A percentile compares a stretch with the other conserved stretches of the same genome.
These are phyloP conservation scores for Galerucella nymphaeae DNA, from an alignment of 2,888 invertebrate genomes.

Conservation along the genomic window DNA sequence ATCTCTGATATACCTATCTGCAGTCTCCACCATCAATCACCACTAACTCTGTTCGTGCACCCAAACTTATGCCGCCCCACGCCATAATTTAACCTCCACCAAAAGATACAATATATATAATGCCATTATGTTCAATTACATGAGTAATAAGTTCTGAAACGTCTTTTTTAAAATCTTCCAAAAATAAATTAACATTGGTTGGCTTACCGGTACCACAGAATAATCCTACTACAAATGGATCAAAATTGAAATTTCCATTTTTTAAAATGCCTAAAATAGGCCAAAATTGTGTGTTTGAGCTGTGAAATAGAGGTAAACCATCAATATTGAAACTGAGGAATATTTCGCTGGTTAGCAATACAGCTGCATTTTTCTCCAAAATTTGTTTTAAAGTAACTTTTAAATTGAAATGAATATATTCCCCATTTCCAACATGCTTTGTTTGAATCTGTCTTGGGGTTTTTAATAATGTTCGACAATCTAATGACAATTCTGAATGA, in stretches of 20 bases:
- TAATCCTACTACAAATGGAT: slow-evolving; percentile 33
- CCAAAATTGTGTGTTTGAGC: slow-evolving; percentile 30
- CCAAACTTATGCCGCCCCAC: too few relatives aligned
- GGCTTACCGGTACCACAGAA: slow-evolving; percentile 33
- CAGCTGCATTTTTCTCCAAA: slow-evolving; percentile 1
- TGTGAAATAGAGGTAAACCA: too few relatives aligned
- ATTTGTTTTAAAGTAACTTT: slow-evolving; percentile 10
- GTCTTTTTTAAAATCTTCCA: slow-evolving; percentile 22
- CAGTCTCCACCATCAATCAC: too few relatives aligned
- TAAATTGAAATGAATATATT: slow-evolving; percentile 26
- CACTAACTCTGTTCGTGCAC: too few relatives aligned
- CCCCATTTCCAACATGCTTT: slow-evolving; percentile 13
- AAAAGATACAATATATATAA: slow-evolving; percentile 24
- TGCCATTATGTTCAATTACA: slow-evolving; percentile 24
- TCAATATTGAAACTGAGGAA: not conserved
- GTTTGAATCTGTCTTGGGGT: slow-evolving; percentile 22
- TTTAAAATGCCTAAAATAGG: slow-evolving; percentile 38
- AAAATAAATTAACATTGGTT: slow-evolving; percentile 19
- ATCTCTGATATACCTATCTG: too few relatives aligned
- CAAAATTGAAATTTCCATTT: slow-evolving; percentile 15
- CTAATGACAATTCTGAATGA: slow-evolving; percentile 22
- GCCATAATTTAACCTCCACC: too few relatives aligned
- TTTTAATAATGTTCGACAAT: slow-evolving; percentile 22
- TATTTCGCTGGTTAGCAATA: not conserved
- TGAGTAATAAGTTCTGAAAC: slow-evolving; percentile 26